A percentile compares a stretch with the other conserved stretches of the same genome.
These are phyloP conservation scores for Parasteatoda lunata DNA, from an alignment of 2,888 invertebrate genomes.

Conservation along the genomic window DNA sequence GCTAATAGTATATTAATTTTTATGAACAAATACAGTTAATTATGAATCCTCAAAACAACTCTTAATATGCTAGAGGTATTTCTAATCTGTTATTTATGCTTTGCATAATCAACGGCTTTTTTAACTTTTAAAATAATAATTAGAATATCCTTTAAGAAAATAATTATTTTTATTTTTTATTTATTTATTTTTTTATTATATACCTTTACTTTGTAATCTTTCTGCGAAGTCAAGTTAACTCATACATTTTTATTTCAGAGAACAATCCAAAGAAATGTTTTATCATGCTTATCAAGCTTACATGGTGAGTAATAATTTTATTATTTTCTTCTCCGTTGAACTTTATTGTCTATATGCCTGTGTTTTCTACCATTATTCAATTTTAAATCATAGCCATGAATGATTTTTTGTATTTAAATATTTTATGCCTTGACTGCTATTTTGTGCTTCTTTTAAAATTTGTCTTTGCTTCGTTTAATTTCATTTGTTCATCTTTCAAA, in stretches of 20 bases:
- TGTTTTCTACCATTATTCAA: no score
- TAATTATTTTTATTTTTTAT: no score
- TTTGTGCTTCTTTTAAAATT: no score
- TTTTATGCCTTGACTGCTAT: no score
- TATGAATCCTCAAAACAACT: background rate
- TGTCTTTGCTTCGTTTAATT: no score
- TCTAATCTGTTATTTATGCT: background rate
- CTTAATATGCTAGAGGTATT: background rate
- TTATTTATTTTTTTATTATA: no score
- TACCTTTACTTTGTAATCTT: no score
- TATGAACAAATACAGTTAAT: background rate
- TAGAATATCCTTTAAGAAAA: background rate
- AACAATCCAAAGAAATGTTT: slow-evolving; percentile 95
- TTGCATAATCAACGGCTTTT: background rate
- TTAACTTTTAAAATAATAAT: background rate
- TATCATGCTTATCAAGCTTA: slow-evolving; percentile 96
- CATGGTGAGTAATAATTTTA: slow-evolving; percentile 80
- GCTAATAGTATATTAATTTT: background rate
- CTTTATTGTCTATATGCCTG: no score
- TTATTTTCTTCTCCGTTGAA: background rate
- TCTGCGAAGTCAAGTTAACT: background rate
- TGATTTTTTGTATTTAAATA: no score
- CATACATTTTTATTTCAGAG: slow-evolving; percentile 78
- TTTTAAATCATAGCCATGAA: no score
- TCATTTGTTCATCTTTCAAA: no score